Base-by-base conservation (phyloP, 37 sponge, comb jelly and placozoan genomes). In the Geodia barretti region DNA sequence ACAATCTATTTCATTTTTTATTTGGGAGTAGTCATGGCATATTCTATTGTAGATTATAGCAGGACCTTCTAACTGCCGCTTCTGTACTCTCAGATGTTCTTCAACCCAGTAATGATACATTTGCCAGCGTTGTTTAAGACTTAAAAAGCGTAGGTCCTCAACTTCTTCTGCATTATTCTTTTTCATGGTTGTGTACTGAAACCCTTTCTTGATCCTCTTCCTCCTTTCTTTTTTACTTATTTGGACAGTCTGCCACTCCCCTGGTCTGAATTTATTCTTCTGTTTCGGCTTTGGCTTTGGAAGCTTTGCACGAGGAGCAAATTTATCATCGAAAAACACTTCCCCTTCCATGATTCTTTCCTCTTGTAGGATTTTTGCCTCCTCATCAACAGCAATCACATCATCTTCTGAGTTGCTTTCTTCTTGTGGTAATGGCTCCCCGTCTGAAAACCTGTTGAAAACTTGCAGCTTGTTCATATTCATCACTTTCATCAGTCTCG, bases 81-180 rank as follows among this genome's bases (percentile, higher is more conserved):
- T 84, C 23, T 33, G 24, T 8, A 42, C n/a, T 3, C 41, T 69
- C 21, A 80, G 60, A 41, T 70, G 68, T 68, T 70, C 26, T 33
- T 85, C 34, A 8, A 70, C n/a, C 94, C 92, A 86, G 35, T 84
- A 90, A 3, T 83, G 85, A 42, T 94, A 90, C 11, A 94, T 79
- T 40, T 29, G 62, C 85, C 91, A 90, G 20, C 72, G 75, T 32
- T 87, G 41, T 38, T 76, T 86, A 14, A 73, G 36, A n/a, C 4
- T 29, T 11, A 80, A 47, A 5, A 74, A 30, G 17, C 82, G 14
- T 40, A 90, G 37, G 41, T 94, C 81, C 9, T 36, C n/a, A 1
- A 94, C 70, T 42, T 19, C 21, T 26, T 19, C 34, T 4, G 76
- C 91, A 72, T 83, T 76, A 21, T 62, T 24, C 2, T 39, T 39